Evolutionary conservation across 2,113 vertebrate genomes (phyloP), one percentile per base, ranked within the genome.

Genomic region (Rhineura floridana): DNA sequence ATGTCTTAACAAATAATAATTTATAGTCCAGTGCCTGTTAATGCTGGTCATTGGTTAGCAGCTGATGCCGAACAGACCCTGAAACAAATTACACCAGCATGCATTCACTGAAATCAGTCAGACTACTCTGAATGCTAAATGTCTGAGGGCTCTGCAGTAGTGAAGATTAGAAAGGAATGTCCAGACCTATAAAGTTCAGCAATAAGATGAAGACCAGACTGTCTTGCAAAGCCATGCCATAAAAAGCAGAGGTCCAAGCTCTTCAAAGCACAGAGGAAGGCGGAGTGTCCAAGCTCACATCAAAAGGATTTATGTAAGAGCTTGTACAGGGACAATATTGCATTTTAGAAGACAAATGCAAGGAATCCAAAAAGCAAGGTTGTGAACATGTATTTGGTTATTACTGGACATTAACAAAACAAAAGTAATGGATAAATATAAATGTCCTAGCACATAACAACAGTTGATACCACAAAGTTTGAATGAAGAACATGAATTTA

Each of bases 401-500:
- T 81, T 63, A 84, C 0, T 1, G 36, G 42, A 59, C 81, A 87
- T 15, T 1, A 88, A 23, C 69, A 92, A 44, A 85, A 76, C 44
- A 75, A 62, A 88, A 2, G 0, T 59, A 28, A 0, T 0, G 30
- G 86, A 44, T 59, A 85, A 81, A 2, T 55, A 87, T 46, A 92
- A 50, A 33, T 39, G 48, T 33, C 28, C 44, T 79, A 79, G 62
- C 3, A 4, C 19, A 69, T 15, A 67, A 3, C 17, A 87, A 52
- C 11, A 67, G 55, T 17, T 90, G 13, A 46, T 67, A 78, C 39
- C 39, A 78, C 23, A 77, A 92, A 91, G 50, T 0, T 84, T 8
- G 42, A 87, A 50, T 19, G 85, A 28, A 83, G 67, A 92, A 62
- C 86, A 17, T 48, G 63, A 69, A 48, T 69, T 13, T n/a, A 83